Evolutionary conservation across 2,888 invertebrate species (phyloP), one percentile per base, ranked within the genome.

Genomic region (Leptura quadrifasciata): DNA sequence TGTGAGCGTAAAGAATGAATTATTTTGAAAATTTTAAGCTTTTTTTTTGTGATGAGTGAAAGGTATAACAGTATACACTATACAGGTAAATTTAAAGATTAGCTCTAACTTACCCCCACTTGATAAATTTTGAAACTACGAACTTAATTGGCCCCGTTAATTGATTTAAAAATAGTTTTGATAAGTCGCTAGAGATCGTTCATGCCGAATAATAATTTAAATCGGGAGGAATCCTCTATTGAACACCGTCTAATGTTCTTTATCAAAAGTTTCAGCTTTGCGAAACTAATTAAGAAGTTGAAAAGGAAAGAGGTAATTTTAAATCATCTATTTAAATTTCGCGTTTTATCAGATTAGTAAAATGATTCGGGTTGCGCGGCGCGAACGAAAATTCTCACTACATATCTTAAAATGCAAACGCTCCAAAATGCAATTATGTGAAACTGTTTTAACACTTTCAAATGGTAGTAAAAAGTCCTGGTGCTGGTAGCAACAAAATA

Each of bases 251-350:
- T 52, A 27, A 65, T 20, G 20, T 21, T n/a, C 24, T 65, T 65
- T 65, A 65, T 54, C 54, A 21, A n/a, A 68, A 68, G 55, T 68
- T 57, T 24, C 77, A 77, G 75, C 76, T 70, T 35, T 76, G 47
- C 55, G 64, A 76, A 79, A 79, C 75, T 77, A 79, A 76, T 77
- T 79, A 77, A 76, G 67, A 70, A 77, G 76, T 74, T 77, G 69
- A 77, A 77, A 79, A 71, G 74, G 79, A 77, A 74, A 69, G 64
- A 69, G 39, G 75, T 74, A 69, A 76, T 79, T 74, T 79, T 74
- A 74, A 78, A 77, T 77, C 72, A 74, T 72, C 74, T 76, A 72
- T 74, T 77, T 61, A 54, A 74, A 79, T 77, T 76, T 79, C 72
- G 70, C 73, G 65, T 64, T 70, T 68, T 69, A 76, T 74, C 73